phyloP scores from a whole-genome alignment of 2,888 invertebrate genomes.

The Tricholauxania praeusta region DNA sequence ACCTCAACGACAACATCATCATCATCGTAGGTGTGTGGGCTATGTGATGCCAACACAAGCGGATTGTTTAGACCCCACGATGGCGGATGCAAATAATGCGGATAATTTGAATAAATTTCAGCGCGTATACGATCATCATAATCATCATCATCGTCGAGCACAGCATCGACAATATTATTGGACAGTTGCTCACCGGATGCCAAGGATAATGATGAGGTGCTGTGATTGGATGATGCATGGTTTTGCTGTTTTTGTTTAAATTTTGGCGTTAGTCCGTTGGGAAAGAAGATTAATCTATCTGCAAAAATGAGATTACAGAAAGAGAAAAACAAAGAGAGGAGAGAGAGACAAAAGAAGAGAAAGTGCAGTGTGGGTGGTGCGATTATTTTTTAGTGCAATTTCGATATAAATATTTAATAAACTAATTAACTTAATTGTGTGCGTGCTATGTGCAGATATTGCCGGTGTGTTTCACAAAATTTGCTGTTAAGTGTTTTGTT shows the following conservation, averaged over 20 bases:
- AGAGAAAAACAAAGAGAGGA: slow-evolving; percentile 24
- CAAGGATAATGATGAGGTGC: slow-evolving; percentile 37
- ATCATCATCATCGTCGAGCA: slow-evolving; percentile 67
- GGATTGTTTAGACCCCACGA: slow-evolving; percentile 67
- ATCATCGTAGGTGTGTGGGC: slow-evolving; percentile 66
- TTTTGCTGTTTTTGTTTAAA: slow-evolving; percentile 57
- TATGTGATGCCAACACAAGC: slow-evolving; percentile 67
- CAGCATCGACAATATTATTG: slow-evolving; percentile 55
- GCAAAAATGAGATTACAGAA: slow-evolving; percentile 50
- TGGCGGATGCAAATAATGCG: slow-evolving; percentile 74
- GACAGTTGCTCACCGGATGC: slow-evolving; percentile 52
- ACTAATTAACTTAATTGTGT: slow-evolving; percentile 47
- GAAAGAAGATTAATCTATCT: slow-evolving; percentile 66
- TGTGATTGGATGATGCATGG: slow-evolving; percentile 59
- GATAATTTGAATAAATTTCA: slow-evolving; percentile 70
- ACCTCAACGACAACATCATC: slow-evolving; percentile 58
- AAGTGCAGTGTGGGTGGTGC: slow-evolving; percentile 44
- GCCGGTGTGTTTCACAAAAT: too few relatives aligned
- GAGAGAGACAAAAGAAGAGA: slow-evolving; percentile 34
- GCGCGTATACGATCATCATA: slow-evolving; percentile 70
- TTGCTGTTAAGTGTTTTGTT: too few relatives aligned
- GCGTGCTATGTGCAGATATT: neutral
- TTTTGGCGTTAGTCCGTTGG: slow-evolving; percentile 61
- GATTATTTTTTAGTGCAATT: slow-evolving; percentile 54
- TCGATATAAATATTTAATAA: slow-evolving; percentile 56